Base-by-base conservation (phyloP, 2,888 invertebrate genomes). In the Caenorhabditis macrosperma region DNA sequence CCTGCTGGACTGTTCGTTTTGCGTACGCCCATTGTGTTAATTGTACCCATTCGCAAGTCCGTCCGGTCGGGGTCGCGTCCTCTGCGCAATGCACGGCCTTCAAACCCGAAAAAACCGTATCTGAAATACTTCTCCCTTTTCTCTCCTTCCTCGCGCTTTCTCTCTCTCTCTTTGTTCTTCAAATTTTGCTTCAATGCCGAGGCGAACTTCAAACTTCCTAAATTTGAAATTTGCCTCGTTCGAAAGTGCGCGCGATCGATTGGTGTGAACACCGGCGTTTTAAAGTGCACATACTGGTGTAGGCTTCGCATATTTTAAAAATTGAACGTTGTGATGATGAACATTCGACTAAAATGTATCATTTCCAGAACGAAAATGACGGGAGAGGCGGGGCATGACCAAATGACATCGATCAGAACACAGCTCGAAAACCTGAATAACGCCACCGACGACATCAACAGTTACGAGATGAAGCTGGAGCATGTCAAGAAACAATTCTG, bases 361-460 rank as follows among this genome's bases (percentile, higher is more conserved):
- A n/a, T n/a, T 52, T 54, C 50, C 35, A 28, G 28, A 26, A 55
- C 28, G 60, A 66, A 44, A 66, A 64, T 64, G 72, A 63, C 63
- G 71, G 71, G 55, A 60, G 67, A 46, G 57, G 41, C 35, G 52
- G 63, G 72, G 26, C 48, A 72, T 46, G 63, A 63, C 22, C 72
- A 72, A 35, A n/a, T 72, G 35, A 44, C 50, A 9, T 74, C 78
- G 52, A 78, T 78, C 50, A 35, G 74, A 17, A 68, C 63, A 26
- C 78, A 78, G 33, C 59, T 78, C 26, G 74, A 78, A 20, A 72
- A 74, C 57, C 17, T 78, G 57, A 78, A 78, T 20, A 44, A 78
- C 35, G 78, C 78, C 9, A 78, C 78, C 5, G 78, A 78, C 33
- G 59, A 74, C 26, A 78, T 78, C 22, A 78, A 78, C 28, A 60